phyloP scores from a whole-genome alignment of 2,797 vertebrate species.

The Falco columbarius region DNA sequence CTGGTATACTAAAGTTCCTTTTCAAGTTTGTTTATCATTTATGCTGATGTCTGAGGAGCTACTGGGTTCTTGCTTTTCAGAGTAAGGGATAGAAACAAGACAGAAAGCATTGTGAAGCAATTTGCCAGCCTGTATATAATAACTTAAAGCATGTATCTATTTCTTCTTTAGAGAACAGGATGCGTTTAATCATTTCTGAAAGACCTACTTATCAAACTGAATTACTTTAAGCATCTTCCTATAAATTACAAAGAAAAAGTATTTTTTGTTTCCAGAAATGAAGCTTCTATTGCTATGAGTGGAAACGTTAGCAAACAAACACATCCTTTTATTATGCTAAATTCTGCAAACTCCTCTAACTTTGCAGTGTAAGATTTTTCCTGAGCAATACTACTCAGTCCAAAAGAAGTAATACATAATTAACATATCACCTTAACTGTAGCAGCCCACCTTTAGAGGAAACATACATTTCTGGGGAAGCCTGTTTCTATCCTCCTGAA shows the following conservation, averaged over 20 bases:
- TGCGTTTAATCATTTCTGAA: conserved; percentile 22
- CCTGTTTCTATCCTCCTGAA: background rate
- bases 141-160: background rate
- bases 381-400: background rate
- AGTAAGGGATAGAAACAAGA: background rate
- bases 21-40: background rate
- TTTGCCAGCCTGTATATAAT: background rate
- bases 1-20: background rate
- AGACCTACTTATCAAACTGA: conserved; percentile 3
- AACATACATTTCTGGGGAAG: background rate
- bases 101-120: background rate
- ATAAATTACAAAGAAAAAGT: background rate
- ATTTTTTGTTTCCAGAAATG: background rate
- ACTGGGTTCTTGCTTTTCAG: background rate
- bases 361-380: background rate
- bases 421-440: background rate
- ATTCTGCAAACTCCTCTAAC: background rate
- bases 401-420: background rate
- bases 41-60: background rate
- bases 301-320: background rate
- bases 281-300: background rate
- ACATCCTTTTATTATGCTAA: background rate
- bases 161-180: background rate
- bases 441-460: background rate
- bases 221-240: conserved; percentile 11